Percentiles rank a stretch among this genome's conserved stretches.
phyloP scores from a whole-genome alignment of 2,888 invertebrate species.

The Hirtodrosophila confusa region DNA sequence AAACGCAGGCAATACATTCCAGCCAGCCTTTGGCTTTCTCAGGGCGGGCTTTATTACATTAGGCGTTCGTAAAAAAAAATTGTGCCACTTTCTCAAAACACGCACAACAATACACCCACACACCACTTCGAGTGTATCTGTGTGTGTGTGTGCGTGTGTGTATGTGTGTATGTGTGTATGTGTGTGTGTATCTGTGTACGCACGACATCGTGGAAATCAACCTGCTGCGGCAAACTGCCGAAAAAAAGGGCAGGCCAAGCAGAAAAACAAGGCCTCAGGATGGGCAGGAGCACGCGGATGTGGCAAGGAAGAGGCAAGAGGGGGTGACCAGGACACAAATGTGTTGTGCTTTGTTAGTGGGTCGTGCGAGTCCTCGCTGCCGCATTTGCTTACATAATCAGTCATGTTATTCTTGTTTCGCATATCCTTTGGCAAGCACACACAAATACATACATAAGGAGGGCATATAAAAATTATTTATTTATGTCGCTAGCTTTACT shows the following conservation, averaged over 20 bases:
- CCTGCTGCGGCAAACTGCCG: constrained; percentile 73
- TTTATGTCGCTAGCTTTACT: constrained; percentile 60
- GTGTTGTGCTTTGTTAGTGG: constrained; percentile 45
- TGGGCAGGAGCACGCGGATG: constrained; percentile 1
- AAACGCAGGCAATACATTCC: constrained; percentile 77
- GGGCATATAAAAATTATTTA: constrained; percentile 57
- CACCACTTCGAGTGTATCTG: constrained; percentile 33
- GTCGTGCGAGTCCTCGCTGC: constrained; percentile 26
- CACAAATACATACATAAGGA: constrained; percentile 16
- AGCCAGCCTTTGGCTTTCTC: constrained; percentile 46
- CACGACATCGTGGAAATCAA: constrained; percentile 61
- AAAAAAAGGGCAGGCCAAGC: constrained; percentile 66
- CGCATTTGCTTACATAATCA: constrained; percentile 78
- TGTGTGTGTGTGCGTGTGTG: constrained; percentile 25
- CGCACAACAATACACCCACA: constrained; percentile 56
- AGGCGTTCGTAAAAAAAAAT: constrained; percentile 79
- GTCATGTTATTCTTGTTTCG: constrained; percentile 78
- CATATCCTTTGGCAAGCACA: constrained; percentile 39
- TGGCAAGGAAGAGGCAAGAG: neutral
- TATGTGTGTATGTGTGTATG: constrained; percentile 25
- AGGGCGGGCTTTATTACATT: constrained; percentile 79
- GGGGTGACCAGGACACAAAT: constrained; percentile 17
- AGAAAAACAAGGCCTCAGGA: constrained; percentile 44
- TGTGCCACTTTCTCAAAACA: constrained; percentile 76
- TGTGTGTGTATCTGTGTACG: constrained; percentile 36